Percentiles rank a stretch among this genome's conserved stretches.
Evolutionary conservation across 2,113 vertebrate genomes (phyloP).

Genomic region (Cynocephalus volans): DNA sequence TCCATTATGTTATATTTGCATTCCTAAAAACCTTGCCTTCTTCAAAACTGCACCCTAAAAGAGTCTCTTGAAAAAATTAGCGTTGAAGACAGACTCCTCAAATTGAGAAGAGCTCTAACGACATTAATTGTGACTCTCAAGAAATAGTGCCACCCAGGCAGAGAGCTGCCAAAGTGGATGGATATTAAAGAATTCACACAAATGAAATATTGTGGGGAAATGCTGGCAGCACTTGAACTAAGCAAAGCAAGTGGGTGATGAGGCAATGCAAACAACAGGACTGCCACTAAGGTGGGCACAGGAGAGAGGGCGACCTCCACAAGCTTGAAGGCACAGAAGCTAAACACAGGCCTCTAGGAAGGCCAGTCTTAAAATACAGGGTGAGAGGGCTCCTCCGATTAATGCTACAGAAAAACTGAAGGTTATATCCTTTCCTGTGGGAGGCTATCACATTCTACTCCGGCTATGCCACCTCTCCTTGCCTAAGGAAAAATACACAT

Average conservation of each 20-base stretch:
- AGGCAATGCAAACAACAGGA: neutral
- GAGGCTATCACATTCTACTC: neutral
- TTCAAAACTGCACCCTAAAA: neutral
- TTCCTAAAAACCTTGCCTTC: neutral
- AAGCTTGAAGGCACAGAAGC: neutral
- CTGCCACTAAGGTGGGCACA: neutral
- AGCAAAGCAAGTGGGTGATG: neutral
- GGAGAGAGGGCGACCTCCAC: neutral
- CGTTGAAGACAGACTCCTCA: neutral
- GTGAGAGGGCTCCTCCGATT: neutral
- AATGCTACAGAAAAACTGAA: neutral
- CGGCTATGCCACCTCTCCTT: neutral
- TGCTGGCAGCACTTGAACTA: neutral
- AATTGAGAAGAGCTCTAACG: neutral
- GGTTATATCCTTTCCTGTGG: neutral
- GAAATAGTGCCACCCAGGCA: neutral
- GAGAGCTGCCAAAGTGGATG: neutral
- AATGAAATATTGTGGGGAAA: neutral
- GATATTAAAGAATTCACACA: neutral
- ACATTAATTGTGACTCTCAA: neutral
- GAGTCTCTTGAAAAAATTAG: neutral
- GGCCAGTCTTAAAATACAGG: neutral
- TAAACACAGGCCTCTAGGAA: fast-evolving
- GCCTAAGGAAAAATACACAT: neutral
- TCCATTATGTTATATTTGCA: neutral